A percentile compares a stretch with the other conserved stretches of the same genome.
Conservation (phyloP, 2,888 invertebrate genomes). For the Cryptosula pallasiana region DNA sequence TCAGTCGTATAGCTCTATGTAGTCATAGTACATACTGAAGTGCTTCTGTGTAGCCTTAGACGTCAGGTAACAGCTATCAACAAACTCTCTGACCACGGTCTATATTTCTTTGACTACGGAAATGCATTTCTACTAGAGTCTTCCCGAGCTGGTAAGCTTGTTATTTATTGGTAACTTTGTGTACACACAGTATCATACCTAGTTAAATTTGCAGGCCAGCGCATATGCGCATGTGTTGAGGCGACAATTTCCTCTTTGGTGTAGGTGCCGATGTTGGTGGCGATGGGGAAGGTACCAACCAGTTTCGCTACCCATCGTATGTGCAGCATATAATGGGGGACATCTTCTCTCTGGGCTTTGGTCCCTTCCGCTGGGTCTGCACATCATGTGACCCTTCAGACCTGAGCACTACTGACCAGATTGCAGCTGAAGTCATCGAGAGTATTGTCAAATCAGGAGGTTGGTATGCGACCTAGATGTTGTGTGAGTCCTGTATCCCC, state of each 20-base stretch:
- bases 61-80: slow-evolving; percentile 61
- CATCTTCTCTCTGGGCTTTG: slow-evolving; percentile 64
- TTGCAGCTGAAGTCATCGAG: slow-evolving; percentile 56
- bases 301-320: slow-evolving; percentile 61
- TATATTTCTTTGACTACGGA: slow-evolving; percentile 64
- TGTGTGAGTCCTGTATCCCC: too few relatives aligned
- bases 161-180: neutral
- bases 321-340: slow-evolving; percentile 65
- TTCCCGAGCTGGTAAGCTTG: slow-evolving; percentile 55
- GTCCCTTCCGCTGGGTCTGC: slow-evolving; percentile 64
- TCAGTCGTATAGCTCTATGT: too few relatives aligned
- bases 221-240: neutral
- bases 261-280: slow-evolving; percentile 57
- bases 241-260: neutral
- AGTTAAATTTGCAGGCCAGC: neutral
- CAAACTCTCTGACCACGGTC: slow-evolving; percentile 55
- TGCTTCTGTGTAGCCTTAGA: slow-evolving; percentile 54
- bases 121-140: slow-evolving; percentile 63
- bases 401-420: slow-evolving; percentile 57
- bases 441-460: slow-evolving; percentile 46
- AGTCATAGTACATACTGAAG: too few relatives aligned
- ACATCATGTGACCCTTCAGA: slow-evolving; percentile 58
- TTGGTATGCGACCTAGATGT: slow-evolving; percentile 27
- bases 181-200: neutral
- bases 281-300: slow-evolving; percentile 45